Base-by-base conservation (phyloP, 2,797 vertebrate species). In the Sebastes wilsoni region DNA sequence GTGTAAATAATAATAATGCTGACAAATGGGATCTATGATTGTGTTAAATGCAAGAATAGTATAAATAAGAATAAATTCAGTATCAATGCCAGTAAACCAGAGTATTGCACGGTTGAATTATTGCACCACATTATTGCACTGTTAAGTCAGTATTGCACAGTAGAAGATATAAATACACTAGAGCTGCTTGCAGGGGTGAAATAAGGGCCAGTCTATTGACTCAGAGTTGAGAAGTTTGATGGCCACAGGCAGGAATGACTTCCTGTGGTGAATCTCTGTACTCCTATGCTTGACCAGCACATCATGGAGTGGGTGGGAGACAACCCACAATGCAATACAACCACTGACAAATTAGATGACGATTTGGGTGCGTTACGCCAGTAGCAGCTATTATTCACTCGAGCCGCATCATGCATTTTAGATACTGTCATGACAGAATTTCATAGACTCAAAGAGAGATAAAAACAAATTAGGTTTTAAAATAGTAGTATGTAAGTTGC, bases 11-110 rank as follows among this genome's bases (percentile, higher is more conserved):
- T 55, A 52, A 52, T 52, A n/a, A 52, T 52, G 3, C 20, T 46
- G 0, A n/a, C 4, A 0, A 52, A n/a, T 52, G 20, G 20, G 49
- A 52, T 52, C 49, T 52, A 52, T 52, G n/a, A 54, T 54, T 54
- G 52, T 54, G 52, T 54, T 22, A 64, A 62, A 64, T 64, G 61
- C 2, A 14, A 36, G 12, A 38, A 14, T 38, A 11, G n/a, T 38
- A 65, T 23, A 23, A 64, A 64, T 23, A 38, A 38, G 34, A n/a
- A 62, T 62, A 13, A 34, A 58, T 56, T 7, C 55, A 25, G 12
- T 4, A n/a, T 52, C 0, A 52, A 52, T 52, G 49, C 18, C 49
- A 52, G 49, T 20, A 42, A 42, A 42, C 13, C 38, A 42, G 38
- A 42, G 38, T 52, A 52, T 54, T 22, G n/a, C n/a, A 54, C 52